Conservation (phyloP, 1,140 invertebrate species). For the Lethocerus indicus region DNA sequence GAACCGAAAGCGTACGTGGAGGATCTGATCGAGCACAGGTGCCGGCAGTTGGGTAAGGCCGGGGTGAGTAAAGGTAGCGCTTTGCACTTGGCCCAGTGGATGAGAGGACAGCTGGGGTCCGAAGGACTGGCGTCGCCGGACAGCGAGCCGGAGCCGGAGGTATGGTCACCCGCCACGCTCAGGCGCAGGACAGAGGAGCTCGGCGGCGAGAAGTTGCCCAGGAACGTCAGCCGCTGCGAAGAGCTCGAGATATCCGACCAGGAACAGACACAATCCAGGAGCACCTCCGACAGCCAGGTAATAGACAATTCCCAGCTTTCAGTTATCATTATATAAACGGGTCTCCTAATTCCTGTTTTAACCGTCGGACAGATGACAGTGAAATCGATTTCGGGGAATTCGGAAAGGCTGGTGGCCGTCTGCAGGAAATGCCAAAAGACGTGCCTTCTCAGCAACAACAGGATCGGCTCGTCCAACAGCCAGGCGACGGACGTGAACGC, state of each 20-base stretch:
- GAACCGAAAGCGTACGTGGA: slow-evolving; percentile 25
- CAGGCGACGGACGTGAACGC: slow-evolving; percentile 8
- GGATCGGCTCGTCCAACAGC: slow-evolving; percentile 2
- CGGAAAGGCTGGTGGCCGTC: slow-evolving; percentile 29
- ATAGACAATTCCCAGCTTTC: too few relatives aligned
- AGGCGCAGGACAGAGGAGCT: slow-evolving; percentile 44
- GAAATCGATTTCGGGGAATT: slow-evolving; percentile 14
- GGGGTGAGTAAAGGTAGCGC: slow-evolving; percentile 37
- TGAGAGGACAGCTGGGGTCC: slow-evolving; percentile 36
- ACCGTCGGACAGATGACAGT: slow-evolving; percentile 19
- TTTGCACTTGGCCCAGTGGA: slow-evolving; percentile 53
- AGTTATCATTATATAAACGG: not conserved
- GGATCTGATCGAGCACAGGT: slow-evolving; percentile 37
- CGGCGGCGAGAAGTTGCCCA: slow-evolving; percentile 17
- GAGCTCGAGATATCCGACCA: slow-evolving; percentile 34
- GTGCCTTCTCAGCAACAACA: slow-evolving; percentile 34
- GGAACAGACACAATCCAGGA: too few relatives aligned
- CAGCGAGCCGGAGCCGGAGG: slow-evolving; percentile 33
- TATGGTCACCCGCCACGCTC: slow-evolving; percentile 49
- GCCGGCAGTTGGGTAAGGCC: slow-evolving; percentile 35
- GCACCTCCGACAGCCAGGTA: slow-evolving; percentile 53
- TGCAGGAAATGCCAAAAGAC: slow-evolving; percentile 56
- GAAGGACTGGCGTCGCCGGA: slow-evolving; percentile 26
- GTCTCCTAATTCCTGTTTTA: too few relatives aligned
- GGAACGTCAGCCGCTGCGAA: slow-evolving; percentile 25